Evolutionary conservation across 2,797 vertebrate species (phyloP), one percentile per base, ranked within the genome.

Genomic region (Picus viridis): DNA sequence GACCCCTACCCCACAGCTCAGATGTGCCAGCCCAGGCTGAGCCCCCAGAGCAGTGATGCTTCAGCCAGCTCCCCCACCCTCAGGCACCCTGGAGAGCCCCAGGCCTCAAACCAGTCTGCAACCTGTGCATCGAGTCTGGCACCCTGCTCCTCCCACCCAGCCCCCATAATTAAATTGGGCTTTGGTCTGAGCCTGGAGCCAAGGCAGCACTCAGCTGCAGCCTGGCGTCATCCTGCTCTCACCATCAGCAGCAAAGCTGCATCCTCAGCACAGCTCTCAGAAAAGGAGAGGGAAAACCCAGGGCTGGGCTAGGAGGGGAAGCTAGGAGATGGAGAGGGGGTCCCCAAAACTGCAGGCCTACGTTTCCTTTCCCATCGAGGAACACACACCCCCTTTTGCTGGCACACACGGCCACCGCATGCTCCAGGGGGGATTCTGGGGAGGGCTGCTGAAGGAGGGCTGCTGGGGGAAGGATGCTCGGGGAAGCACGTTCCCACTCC

Each of bases 401-500:
- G 18, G 69, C 54, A 22, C 43, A 41, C 0, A 20, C 14, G 5
- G 78, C 72, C n/a, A 6, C 77, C 32, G 41, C 88, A 91, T 77
- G 92, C 86, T 93, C 89, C 27, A 5, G 36, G 64, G 36, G 80
- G n/a, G 68, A 51, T 43, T 67, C 54, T 62, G 41, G 77, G 23
- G 65, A 67, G 72, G 34, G 62, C 12, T 43, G 72, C 54, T 62
- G 41, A 43, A 78, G 64, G 64, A 67, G 63, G 32, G 62, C 22
- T 76, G 77, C 72, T 56, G 45, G 72, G 90, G 5, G 90, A 93
- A 87, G 96, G 89, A 94, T 94, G 96, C 93, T 94, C 61, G 79
- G 96, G 95, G 95, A 96, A 96, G 96, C 94, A 97, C 92, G 94
- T 93, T 93, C 90, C 92, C 93, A 89, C 92, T 94, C 92, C 95